Evolutionary conservation across 2,888 invertebrate genomes (phyloP).

Genomic region (Pegoplata infirma): DNA sequence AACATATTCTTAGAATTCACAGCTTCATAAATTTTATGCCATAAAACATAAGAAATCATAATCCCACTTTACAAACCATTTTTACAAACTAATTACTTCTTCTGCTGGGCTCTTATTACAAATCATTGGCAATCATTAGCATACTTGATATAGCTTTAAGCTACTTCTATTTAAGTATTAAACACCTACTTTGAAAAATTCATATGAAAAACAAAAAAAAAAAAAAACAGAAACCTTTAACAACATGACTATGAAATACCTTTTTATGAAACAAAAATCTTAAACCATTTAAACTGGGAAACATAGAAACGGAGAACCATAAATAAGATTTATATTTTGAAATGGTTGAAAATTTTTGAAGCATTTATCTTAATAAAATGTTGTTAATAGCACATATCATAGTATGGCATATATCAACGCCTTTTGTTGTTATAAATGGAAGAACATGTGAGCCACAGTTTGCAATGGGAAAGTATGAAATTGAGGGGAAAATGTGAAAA

Average conservation of each 20-base stretch:
- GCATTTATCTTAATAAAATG: conserved; percentile 62
- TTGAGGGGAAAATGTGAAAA: too few relatives aligned
- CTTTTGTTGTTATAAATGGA: conserved; percentile 54
- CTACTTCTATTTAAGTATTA: conserved; percentile 51
- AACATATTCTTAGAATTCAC: too few relatives aligned
- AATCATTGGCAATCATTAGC: conserved; percentile 43
- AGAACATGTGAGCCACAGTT: too few relatives aligned
- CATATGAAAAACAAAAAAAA: neutral
- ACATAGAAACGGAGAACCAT: conserved; percentile 26
- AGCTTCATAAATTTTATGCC: too few relatives aligned
- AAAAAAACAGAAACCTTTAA: neutral
- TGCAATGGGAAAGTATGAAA: too few relatives aligned
- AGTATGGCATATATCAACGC: conserved; percentile 60
- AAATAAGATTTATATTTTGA: conserved; percentile 62
- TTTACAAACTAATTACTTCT: conserved; percentile 20
- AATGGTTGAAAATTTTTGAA: conserved; percentile 55
- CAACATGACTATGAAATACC: neutral
- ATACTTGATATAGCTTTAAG: conserved; percentile 37
- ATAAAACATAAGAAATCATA: too few relatives aligned
- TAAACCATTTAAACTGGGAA: neutral
- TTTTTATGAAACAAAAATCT: neutral
- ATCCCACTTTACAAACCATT: conserved; percentile 10
- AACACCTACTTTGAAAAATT: conserved; percentile 56
- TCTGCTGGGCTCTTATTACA: neutral
- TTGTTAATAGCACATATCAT: conserved; percentile 58